Conservation (phyloP, 2,888 invertebrate species). For the Plebejus melissa region DNA sequence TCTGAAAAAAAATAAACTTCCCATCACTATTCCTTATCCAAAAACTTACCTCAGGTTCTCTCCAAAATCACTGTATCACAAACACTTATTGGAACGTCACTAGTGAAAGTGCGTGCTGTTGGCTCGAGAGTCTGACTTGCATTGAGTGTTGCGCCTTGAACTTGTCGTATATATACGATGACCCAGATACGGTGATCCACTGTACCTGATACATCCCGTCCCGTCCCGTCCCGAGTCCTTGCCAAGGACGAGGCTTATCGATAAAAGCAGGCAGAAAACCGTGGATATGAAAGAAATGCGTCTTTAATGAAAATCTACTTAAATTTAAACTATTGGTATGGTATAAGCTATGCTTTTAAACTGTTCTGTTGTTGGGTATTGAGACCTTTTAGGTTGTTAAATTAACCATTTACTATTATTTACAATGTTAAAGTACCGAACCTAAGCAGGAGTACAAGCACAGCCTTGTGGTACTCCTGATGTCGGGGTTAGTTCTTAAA, state of each 20-base stretch:
- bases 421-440: no score
- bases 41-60: slow-evolving; percentile 59
- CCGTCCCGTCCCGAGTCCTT: slow-evolving; percentile 45
- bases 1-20: slow-evolving; percentile 32
- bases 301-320: no score
- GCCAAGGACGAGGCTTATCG: slow-evolving; percentile 46
- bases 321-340: no score
- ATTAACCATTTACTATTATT: no score
- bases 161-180: slow-evolving; percentile 90
- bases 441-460: no score
- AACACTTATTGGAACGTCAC: slow-evolving; percentile 55
- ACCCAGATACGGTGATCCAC: slow-evolving; percentile 84
- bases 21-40: slow-evolving; percentile 46
- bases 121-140: slow-evolving; percentile 71
- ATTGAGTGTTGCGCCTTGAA: slow-evolving; percentile 87
- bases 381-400: no score
- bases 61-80: slow-evolving; percentile 68
- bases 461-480: no score
- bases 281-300: no score
- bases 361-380: no score
- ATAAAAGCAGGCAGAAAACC: background rate
- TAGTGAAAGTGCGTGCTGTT: slow-evolving; percentile 74
- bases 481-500: no score
- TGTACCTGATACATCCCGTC: slow-evolving; percentile 66
- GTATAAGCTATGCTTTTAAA: no score